These are phyloP conservation scores for Torymus texanus DNA, from an alignment of 2,888 invertebrate genomes.

Conservation along the genomic window DNA sequence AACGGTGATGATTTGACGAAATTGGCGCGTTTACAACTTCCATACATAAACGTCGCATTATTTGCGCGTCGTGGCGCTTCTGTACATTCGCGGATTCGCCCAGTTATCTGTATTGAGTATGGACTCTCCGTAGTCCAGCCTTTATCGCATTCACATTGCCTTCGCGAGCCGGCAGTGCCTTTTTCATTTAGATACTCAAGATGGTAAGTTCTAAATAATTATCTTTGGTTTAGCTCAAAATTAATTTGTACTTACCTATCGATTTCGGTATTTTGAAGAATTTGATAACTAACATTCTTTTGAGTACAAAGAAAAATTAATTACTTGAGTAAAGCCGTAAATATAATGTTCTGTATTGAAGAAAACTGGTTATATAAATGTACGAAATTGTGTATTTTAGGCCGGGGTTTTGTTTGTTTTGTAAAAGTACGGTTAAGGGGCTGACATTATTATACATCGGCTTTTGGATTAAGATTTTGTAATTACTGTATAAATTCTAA, in stretches of 20 bases:
- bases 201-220: slow-evolving; percentile 68
- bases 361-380: slow-evolving; percentile 57
- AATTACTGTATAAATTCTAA: background rate
- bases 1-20: slow-evolving; percentile 40
- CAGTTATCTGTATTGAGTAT: too few species aligned
- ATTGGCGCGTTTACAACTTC: slow-evolving; percentile 44
- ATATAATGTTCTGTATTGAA: slow-evolving; percentile 30
- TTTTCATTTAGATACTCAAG: slow-evolving; percentile 68
- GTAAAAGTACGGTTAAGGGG: slow-evolving; percentile 2
- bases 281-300: too few species aligned
- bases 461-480: slow-evolving; percentile 17
- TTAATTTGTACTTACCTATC: slow-evolving; percentile 64
- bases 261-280: background rate
- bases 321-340: too few species aligned
- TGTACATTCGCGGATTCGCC: too few species aligned
- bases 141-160: slow-evolving; percentile 30
- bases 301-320: too few species aligned
- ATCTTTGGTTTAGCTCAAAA: slow-evolving; percentile 60
- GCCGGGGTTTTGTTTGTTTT: slow-evolving; percentile 16
- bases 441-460: background rate
- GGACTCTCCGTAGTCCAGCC: too few species aligned
- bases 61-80: too few species aligned
- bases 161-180: slow-evolving; percentile 57
- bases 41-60: too few species aligned
- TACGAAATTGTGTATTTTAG: slow-evolving; percentile 60